Percentiles rank a stretch among this genome's conserved stretches.
Conservation (phyloP, 2,113 vertebrate species). For the Engystomops pustulosus region DNA sequence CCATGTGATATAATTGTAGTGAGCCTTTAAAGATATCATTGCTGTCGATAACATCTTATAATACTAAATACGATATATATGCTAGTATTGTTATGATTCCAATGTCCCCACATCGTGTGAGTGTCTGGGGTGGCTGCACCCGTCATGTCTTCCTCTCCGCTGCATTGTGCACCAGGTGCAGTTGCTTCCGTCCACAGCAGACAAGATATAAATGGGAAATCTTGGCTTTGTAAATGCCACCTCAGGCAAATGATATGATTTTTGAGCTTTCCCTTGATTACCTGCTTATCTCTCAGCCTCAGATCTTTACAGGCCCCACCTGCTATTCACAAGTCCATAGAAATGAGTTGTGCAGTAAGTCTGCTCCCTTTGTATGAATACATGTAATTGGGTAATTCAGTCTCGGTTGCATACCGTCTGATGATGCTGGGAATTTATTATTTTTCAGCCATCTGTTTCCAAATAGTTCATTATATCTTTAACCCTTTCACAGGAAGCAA, state of each 20-base stretch:
- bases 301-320: constrained; percentile 32
- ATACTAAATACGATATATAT: no score
- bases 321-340: constrained; percentile 8
- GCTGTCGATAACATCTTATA: no score
- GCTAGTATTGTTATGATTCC: no score
- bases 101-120: no score
- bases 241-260: not conserved
- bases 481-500: not conserved
- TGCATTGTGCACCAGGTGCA: constrained; percentile 34
- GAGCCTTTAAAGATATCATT: no score
- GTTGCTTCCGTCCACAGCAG: not conserved
- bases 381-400: constrained; percentile 21
- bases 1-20: no score
- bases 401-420: not conserved
- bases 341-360: constrained; percentile 28
- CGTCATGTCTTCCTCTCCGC: constrained; percentile 11
- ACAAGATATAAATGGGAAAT: not conserved
- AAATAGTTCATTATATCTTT: constrained; percentile 29
- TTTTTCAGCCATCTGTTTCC: constrained; percentile 38
- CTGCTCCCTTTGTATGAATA: not conserved
- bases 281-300: constrained; percentile 34
- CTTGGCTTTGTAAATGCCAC: constrained; percentile 25
- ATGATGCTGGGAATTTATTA: constrained; percentile 18
- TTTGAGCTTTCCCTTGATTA: constrained; percentile 16
- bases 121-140: no score